These are phyloP conservation scores for Andricus quercusramuli DNA, from an alignment of 2,888 invertebrate genomes.

Conservation along the genomic window DNA sequence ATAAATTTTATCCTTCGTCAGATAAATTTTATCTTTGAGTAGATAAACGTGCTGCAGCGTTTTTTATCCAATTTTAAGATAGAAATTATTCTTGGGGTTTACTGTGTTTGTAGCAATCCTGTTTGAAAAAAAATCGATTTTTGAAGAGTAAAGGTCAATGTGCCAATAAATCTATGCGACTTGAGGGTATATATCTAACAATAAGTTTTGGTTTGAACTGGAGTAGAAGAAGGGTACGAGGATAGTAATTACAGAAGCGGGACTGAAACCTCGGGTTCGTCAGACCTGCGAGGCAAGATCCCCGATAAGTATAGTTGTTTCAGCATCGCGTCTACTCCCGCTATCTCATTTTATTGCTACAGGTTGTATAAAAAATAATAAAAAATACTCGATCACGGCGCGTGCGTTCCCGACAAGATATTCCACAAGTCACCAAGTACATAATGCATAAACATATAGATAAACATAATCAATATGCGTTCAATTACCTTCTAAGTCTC, in stretches of 20 bases:
- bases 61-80: no score
- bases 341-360: conserved; percentile 76
- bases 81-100: no score
- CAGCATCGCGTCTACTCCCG: conserved; percentile 74
- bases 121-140: neutral
- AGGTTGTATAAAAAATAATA: conserved; percentile 72
- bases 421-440: conserved; percentile 49
- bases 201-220: conserved; percentile 59
- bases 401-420: conserved; percentile 48
- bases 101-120: no score
- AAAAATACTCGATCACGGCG: conserved; percentile 63
- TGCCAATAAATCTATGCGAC: conserved; percentile 44
- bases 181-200: conserved; percentile 43
- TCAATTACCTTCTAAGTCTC: conserved; percentile 35
- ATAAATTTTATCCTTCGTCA: no score
- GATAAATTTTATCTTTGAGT: no score
- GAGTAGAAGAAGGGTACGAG: conserved; percentile 62
- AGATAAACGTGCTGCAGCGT: no score
- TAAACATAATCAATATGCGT: conserved; percentile 26
- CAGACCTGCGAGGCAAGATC: conserved; percentile 77
- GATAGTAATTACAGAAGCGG: conserved; percentile 78
- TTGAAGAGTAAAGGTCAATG: conserved; percentile 43
- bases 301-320: conserved; percentile 78
- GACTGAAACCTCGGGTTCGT: conserved; percentile 68
- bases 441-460: conserved; percentile 27